Conservation (phyloP, 2,797 vertebrate genomes). For the Chrysocyon brachyurus region DNA sequence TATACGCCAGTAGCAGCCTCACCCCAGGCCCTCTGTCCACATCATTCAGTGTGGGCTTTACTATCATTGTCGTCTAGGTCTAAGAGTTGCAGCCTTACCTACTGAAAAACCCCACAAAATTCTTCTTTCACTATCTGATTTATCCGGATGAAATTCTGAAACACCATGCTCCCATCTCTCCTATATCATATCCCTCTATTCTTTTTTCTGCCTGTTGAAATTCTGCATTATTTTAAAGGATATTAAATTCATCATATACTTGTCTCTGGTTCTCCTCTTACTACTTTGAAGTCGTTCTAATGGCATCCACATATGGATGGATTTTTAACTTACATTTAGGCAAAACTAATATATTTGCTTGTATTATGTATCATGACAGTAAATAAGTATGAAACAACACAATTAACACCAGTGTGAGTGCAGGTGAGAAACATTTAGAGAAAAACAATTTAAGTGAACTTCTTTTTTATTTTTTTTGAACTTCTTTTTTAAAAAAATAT, state of each 20-base stretch:
- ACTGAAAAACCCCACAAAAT: not conserved
- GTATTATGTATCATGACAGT: not conserved
- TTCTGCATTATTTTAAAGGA: constrained; percentile 51
- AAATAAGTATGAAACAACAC: constrained; percentile 23
- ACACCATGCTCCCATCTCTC: not conserved
- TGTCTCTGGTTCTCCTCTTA: not conserved
- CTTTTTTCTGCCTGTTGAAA: not conserved
- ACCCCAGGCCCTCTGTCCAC: not conserved
- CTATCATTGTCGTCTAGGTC: not conserved
- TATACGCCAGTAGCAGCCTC: not conserved
- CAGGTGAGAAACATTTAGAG: not conserved
- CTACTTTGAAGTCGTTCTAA: constrained; percentile 21
- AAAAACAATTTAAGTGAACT: not conserved
- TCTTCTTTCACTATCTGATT: constrained; percentile 26
- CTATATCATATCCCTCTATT: not conserved
- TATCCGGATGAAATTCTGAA: constrained; percentile 4
- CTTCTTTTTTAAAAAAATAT: not conserved
- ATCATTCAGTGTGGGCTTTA: not conserved
- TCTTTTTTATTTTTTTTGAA: not conserved
- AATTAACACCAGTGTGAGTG: not conserved
- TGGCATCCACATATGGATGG: not conserved
- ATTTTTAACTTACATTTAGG: constrained; percentile 60
- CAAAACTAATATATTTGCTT: not conserved
- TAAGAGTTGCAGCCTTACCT: not conserved
- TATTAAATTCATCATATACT: not conserved